These are phyloP conservation scores for Neopelma chrysocephalum DNA, from an alignment of 2,797 vertebrate species.

Conservation along the genomic window DNA sequence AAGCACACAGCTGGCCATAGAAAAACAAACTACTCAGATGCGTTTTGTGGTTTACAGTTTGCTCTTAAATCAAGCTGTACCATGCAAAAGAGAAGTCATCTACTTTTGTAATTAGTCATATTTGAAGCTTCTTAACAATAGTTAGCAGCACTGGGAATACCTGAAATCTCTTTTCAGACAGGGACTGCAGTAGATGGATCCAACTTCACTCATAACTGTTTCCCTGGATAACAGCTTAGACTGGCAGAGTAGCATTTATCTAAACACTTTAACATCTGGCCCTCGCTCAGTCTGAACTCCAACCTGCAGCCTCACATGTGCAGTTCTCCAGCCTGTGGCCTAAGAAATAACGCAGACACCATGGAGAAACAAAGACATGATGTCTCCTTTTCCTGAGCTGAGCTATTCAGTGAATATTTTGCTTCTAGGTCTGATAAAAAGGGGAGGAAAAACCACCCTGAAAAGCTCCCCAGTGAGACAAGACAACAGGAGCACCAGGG, in stretches of 20 bases:
- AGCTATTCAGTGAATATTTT: background rate
- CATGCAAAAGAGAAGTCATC: background rate
- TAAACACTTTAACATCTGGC: background rate
- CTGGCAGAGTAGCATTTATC: background rate
- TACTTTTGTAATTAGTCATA: background rate
- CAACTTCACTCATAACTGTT: background rate
- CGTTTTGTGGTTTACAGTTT: background rate
- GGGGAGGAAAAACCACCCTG: background rate
- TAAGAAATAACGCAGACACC: background rate
- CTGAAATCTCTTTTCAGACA: background rate
- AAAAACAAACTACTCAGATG: background rate
- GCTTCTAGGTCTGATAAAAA: background rate
- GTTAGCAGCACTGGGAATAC: background rate
- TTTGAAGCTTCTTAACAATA: background rate
- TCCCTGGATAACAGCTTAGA: background rate
- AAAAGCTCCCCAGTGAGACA: background rate
- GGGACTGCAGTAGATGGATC: background rate
- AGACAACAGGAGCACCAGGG: background rate
- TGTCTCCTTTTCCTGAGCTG: background rate
- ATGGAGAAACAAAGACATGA: fast-evolving
- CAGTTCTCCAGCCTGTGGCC: background rate
- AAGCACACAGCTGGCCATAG: background rate
- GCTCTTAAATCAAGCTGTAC: background rate
- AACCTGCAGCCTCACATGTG: background rate
- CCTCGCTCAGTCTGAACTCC: fast-evolving